Conservation (phyloP, 2,888 invertebrate species). For the Allophyes oxyacanthae region DNA sequence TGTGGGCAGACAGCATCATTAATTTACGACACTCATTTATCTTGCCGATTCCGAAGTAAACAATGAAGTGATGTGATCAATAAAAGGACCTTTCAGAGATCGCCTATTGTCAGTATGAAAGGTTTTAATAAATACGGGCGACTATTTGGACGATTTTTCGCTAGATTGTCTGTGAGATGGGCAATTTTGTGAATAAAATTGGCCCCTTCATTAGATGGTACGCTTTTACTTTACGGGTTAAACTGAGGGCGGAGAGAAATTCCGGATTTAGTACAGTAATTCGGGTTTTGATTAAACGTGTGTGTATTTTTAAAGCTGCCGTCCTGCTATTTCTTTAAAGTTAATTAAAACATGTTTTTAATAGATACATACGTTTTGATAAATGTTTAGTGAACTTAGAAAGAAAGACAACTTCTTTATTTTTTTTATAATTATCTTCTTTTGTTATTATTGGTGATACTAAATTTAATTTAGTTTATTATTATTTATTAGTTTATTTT, state of each 20-base stretch:
- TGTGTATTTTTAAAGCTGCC: neutral
- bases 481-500: no score
- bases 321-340: no score
- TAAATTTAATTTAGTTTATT: no score
- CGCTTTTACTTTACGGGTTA: neutral
- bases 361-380: no score
- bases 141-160: conserved; percentile 33
- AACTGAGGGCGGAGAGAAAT: neutral
- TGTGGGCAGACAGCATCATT: conserved; percentile 69
- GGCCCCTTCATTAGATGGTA: conserved; percentile 8
- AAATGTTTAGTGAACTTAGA: no score
- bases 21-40: conserved; percentile 73
- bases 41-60: conserved; percentile 71
- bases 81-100: conserved; percentile 67
- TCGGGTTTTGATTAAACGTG: neutral
- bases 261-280: neutral
- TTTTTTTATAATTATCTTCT: no score
- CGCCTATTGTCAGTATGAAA: conserved; percentile 57
- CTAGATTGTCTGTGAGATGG: conserved; percentile 14
- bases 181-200: conserved; percentile 31
- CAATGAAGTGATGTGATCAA: conserved; percentile 70
- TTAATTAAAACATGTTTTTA: no score
- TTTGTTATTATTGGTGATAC: no score
- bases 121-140: conserved; percentile 50
- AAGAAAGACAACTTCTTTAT: no score